Conservation (phyloP, 2,888 invertebrate species). For the Cantharis rustica region DNA sequence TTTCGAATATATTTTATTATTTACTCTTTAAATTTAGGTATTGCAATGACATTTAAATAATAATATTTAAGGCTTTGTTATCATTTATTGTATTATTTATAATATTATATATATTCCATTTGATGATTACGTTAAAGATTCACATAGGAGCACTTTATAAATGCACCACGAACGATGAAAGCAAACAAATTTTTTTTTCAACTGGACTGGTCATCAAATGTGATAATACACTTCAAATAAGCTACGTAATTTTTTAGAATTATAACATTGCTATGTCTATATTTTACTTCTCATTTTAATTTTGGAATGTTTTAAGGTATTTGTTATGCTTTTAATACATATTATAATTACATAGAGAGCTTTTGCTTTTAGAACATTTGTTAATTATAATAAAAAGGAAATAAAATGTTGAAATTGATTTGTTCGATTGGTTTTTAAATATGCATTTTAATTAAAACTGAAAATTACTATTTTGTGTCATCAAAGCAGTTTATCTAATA, state of each 20-base stretch:
- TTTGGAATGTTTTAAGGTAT: conserved; percentile 50
- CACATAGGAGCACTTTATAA: background rate
- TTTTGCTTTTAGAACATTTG: conserved; percentile 52
- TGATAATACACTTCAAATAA: background rate
- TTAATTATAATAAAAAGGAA: conserved; percentile 41
- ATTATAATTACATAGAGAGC: conserved; percentile 45
- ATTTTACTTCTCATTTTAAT: conserved; percentile 44
- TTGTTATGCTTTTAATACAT: conserved; percentile 48
- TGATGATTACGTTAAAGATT: background rate
- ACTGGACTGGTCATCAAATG: background rate
- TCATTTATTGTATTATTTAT: conserved; percentile 25
- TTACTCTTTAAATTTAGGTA: conserved; percentile 11
- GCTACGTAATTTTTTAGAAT: conserved; percentile 35
- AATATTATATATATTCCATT: conserved; percentile 1
- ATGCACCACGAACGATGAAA: background rate
- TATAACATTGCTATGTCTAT: conserved; percentile 38
- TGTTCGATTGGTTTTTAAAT: background rate
- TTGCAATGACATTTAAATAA: conserved; percentile 10
- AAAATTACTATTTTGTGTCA: too few relatives aligned
- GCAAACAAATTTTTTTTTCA: background rate
- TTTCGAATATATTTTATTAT: conserved; percentile 12
- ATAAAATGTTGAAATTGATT: conserved; percentile 22
- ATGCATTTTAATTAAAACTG: too few relatives aligned
- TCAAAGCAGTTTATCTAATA: too few relatives aligned
- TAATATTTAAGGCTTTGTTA: conserved; percentile 20